Percentiles rank a stretch among this genome's conserved stretches.
Conservation (phyloP, 1,140 invertebrate species). For the Melitaea cinxia region DNA sequence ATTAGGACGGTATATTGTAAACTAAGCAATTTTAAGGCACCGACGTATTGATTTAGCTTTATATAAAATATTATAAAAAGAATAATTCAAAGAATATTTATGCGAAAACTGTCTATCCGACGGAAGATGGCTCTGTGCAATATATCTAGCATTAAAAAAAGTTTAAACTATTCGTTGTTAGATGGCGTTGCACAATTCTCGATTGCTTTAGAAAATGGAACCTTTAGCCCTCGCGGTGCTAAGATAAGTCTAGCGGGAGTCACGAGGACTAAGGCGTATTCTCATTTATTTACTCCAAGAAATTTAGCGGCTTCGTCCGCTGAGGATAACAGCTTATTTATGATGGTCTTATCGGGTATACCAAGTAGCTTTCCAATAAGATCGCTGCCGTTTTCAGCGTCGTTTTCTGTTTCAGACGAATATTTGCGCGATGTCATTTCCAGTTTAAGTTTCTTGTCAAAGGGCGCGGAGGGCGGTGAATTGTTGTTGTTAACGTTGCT, state of each 20-base stretch:
- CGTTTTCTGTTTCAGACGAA: constrained; percentile 74
- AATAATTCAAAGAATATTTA: constrained; percentile 20
- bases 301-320: constrained; percentile 94
- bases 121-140: constrained; percentile 21
- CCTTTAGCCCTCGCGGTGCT: constrained; percentile 74
- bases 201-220: constrained; percentile 37
- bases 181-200: constrained; percentile 56
- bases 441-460: constrained; percentile 82
- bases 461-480: constrained; percentile 65
- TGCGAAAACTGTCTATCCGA: constrained; percentile 26
- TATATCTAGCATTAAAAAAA: neutral
- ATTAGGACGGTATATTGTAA: constrained; percentile 68
- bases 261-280: constrained; percentile 79
- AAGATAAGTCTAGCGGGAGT: constrained; percentile 70
- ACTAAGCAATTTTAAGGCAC: constrained; percentile 74
- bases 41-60: constrained; percentile 40
- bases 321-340: constrained; percentile 92
- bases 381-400: constrained; percentile 85
- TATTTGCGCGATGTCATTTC: constrained; percentile 76
- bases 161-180: constrained; percentile 43
- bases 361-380: constrained; percentile 94
- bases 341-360: constrained; percentile 92
- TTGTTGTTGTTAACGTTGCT: constrained; percentile 82
- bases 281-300: constrained; percentile 89
- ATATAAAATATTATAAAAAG: constrained; percentile 38